These are phyloP conservation scores for Aelia acuminata DNA, from an alignment of 2,888 invertebrate species.

Conservation along the genomic window DNA sequence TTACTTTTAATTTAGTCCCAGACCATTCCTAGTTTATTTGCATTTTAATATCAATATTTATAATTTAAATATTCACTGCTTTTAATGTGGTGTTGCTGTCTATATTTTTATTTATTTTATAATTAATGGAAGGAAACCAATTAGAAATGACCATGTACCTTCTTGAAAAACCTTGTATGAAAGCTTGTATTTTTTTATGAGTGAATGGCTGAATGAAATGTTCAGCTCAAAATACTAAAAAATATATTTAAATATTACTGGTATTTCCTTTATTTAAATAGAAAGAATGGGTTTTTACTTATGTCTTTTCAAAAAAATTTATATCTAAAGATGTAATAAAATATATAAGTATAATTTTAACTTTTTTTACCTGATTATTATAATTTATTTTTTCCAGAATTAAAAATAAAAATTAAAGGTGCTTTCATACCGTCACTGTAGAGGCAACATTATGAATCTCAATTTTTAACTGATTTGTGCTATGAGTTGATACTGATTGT, in stretches of 20 bases:
- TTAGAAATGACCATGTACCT: background rate
- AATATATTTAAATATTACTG: background rate
- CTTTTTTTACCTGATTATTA: background rate
- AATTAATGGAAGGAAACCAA: background rate
- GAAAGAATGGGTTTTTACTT: conserved; percentile 29
- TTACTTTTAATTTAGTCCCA: conserved; percentile 32
- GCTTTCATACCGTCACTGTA: too few species aligned
- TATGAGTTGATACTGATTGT: too few species aligned
- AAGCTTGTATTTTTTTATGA: conserved; percentile 36
- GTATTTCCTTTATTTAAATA: conserved; percentile 38
- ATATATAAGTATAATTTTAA: background rate
- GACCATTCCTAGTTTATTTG: conserved; percentile 13
- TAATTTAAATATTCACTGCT: background rate
- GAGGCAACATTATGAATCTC: too few species aligned
- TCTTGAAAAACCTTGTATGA: background rate
- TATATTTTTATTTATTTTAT: conserved; percentile 16
- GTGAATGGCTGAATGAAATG: conserved; percentile 32
- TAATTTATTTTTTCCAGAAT: background rate
- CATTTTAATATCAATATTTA: conserved; percentile 21
- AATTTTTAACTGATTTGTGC: too few species aligned
- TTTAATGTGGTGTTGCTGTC: conserved; percentile 12
- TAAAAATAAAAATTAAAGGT: too few species aligned
- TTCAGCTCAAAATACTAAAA: conserved; percentile 36
- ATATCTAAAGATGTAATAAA: conserved; percentile 27
- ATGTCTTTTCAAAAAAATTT: conserved; percentile 26